Conservation (phyloP, 2,888 invertebrate species). For the Cynaeus angustus region DNA sequence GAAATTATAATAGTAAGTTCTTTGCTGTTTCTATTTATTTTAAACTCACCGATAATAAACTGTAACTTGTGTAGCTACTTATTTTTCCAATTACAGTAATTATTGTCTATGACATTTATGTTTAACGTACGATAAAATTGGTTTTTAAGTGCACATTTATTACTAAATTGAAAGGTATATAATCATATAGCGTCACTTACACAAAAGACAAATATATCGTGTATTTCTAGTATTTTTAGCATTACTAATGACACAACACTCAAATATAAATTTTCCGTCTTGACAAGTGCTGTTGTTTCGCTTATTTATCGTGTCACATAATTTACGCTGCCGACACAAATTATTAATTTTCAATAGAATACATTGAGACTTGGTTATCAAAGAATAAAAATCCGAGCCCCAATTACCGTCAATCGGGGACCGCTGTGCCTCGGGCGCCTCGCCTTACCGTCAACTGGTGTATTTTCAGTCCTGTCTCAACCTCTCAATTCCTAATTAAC, state of each 20-base stretch:
- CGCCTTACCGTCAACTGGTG: not conserved
- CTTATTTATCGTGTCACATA: slow-evolving; percentile 3
- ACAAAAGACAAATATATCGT: slow-evolving; percentile 25
- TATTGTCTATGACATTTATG: slow-evolving; percentile 30
- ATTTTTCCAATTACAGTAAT: slow-evolving; percentile 28
- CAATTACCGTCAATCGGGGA: no score
- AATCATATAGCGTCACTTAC: slow-evolving; percentile 21
- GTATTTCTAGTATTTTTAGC: slow-evolving; percentile 22
- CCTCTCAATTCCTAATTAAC: slow-evolving; percentile 4
- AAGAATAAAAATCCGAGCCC: no score
- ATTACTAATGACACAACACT: slow-evolving; percentile 18
- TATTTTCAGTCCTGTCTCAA: not conserved
- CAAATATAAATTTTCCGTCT: not conserved
- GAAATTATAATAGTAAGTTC: not conserved
- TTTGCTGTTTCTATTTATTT: not conserved
- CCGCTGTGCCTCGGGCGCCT: no score
- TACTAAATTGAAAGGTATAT: slow-evolving; percentile 26
- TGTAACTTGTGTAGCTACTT: slow-evolving; percentile 3
- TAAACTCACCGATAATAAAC: slow-evolving; percentile 16
- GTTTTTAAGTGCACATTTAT: slow-evolving; percentile 25
- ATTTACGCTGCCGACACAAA: not conserved
- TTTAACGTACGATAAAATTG: slow-evolving; percentile 19
- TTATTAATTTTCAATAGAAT: no score
- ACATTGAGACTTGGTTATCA: no score
- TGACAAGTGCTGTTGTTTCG: not conserved